phyloP scores from a whole-genome alignment of 2,113 vertebrate genomes.

The Silurus glanis region DNA sequence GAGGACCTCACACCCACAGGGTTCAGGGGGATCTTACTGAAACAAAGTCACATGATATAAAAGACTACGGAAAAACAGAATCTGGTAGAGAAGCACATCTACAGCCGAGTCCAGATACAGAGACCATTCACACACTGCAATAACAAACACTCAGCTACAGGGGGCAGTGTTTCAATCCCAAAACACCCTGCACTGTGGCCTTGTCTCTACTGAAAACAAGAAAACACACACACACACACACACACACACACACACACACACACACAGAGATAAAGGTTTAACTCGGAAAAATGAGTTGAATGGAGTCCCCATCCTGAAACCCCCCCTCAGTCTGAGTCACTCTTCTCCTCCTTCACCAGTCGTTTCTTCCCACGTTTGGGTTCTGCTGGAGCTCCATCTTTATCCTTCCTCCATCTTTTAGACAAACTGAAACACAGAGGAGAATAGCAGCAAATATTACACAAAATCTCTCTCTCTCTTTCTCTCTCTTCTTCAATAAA shows the following conservation, averaged over 20 bases:
- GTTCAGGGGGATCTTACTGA: no score
- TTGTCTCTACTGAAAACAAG: neutral
- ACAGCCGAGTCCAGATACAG: no score
- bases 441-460: neutral
- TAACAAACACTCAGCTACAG: neutral
- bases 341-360: slow-evolving; percentile 68
- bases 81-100: neutral
- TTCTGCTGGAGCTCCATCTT: slow-evolving; percentile 44
- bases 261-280: neutral
- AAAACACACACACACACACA: neutral
- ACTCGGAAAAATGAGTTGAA: neutral
- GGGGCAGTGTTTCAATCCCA: neutral
- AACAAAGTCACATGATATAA: no score
- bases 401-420: slow-evolving; percentile 58
- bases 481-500: no score
- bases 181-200: neutral
- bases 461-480: no score
- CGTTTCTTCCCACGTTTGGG: slow-evolving; percentile 66
- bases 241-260: neutral
- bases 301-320: no score
- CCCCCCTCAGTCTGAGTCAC: slow-evolving; percentile 65
- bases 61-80: neutral
- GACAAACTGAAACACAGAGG: slow-evolving; percentile 50
- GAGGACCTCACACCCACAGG: neutral
- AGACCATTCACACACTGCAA: neutral